These are phyloP conservation scores for Mobula birostris DNA, from an alignment of 2,113 vertebrate species.

Conservation along the genomic window DNA sequence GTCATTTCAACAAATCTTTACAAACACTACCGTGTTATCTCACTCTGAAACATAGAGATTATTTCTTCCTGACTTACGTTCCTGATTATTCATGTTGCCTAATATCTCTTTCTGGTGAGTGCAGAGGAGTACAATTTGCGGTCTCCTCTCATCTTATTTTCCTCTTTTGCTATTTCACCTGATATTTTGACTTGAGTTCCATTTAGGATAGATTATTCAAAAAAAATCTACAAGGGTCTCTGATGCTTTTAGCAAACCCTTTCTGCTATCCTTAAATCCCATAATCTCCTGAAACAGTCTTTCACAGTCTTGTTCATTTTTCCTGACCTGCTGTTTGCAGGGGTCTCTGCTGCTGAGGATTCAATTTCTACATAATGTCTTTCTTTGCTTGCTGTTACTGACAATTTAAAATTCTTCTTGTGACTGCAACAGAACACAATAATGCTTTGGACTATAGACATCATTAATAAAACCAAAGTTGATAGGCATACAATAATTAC, in stretches of 20 bases:
- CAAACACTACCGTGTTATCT: not conserved
- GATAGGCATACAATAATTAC: not conserved
- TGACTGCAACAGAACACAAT: not conserved
- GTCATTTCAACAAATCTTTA: not conserved
- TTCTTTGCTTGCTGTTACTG: not conserved
- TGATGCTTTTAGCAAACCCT: not conserved
- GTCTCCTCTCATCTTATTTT: not conserved
- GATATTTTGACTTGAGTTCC: not conserved
- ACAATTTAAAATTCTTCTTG: not conserved
- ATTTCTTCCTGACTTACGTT: not conserved
- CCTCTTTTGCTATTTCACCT: not conserved
- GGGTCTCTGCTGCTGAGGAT: not conserved
- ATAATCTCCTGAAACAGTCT: not conserved
- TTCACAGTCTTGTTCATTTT: not conserved
- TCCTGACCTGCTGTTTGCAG: not conserved
- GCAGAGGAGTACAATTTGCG: not conserved
- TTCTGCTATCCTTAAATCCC: conserved; percentile 1
- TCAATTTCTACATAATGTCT: conserved; percentile 1
- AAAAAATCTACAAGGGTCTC: not conserved
- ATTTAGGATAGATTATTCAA: conserved; percentile 20
- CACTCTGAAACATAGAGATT: not conserved
- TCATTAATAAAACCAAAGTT: not conserved
- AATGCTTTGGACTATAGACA: not conserved
- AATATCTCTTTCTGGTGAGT: not conserved
- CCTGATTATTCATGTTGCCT: not conserved